A percentile compares a stretch with the other conserved stretches of the same genome.
These are phyloP conservation scores for Struthio camelus DNA, from an alignment of 2,113 vertebrate species.

Conservation along the genomic window DNA sequence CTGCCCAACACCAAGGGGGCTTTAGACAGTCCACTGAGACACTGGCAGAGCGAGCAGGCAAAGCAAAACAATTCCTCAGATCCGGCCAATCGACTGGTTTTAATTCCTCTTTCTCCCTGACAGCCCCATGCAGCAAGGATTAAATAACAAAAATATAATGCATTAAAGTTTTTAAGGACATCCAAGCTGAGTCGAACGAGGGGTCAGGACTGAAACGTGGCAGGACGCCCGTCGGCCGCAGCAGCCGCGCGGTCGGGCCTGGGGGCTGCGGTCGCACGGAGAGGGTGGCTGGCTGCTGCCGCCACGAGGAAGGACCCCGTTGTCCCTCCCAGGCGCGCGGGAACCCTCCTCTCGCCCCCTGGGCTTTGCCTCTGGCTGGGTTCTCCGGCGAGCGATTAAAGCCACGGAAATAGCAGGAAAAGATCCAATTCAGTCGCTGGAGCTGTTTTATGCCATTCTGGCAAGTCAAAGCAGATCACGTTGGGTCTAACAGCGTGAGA, in stretches of 20 bases:
- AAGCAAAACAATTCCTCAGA: neutral
- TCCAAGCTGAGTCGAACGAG: neutral
- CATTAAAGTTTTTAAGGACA: neutral
- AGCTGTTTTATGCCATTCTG: neutral
- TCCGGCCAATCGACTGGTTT: neutral
- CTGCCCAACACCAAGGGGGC: neutral
- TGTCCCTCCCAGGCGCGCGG: neutral
- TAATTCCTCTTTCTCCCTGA: neutral
- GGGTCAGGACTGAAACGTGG: neutral
- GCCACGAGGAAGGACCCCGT: rapidly evolving
- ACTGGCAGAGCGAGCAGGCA: neutral
- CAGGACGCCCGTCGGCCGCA: no score
- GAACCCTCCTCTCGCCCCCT: neutral
- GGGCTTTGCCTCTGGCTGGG: neutral
- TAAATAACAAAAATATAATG: neutral
- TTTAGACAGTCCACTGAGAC: neutral
- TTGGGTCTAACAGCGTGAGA: neutral
- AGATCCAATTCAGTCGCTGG: neutral
- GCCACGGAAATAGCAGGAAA: neutral
- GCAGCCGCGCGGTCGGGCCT: neutral
- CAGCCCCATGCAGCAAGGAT: neutral
- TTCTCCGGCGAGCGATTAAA: neutral
- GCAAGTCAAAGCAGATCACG: neutral
- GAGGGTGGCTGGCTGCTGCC: neutral
- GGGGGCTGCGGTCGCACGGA: neutral